phyloP scores from a whole-genome alignment of 2,888 invertebrate species.

The Steinernema scapterisci region DNA sequence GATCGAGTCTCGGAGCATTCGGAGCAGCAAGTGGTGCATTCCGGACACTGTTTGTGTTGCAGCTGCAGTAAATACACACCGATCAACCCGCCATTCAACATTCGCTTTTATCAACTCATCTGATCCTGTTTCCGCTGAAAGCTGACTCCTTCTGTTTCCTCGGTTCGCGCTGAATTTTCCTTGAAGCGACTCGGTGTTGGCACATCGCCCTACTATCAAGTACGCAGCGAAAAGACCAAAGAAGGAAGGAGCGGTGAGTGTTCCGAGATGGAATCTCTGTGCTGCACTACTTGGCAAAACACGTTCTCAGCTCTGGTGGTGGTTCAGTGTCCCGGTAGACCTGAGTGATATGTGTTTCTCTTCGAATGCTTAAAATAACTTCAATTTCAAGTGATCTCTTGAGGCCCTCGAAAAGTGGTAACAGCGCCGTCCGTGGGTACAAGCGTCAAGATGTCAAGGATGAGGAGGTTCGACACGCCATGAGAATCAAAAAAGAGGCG shows the following conservation, averaged over 20 bases:
- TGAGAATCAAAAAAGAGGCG: background rate
- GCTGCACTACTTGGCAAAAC: too few relatives aligned
- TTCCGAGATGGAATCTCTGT: too few relatives aligned
- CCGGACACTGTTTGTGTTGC: conserved; percentile 17
- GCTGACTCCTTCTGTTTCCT: background rate
- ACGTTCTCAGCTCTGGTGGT: too few relatives aligned
- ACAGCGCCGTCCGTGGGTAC: background rate
- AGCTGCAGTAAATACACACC: conserved; percentile 20
- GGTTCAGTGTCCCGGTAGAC: too few relatives aligned
- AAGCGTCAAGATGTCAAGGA: background rate
- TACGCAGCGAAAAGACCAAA: too few relatives aligned
- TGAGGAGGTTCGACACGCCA: background rate
- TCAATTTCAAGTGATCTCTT: too few relatives aligned
- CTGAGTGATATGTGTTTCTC: too few relatives aligned
- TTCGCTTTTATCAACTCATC: background rate
- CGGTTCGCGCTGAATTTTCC: background rate
- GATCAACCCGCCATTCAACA: background rate
- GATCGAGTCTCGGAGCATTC: background rate
- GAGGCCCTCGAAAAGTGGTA: too few relatives aligned
- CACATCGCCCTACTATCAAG: background rate
- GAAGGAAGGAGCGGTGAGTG: too few relatives aligned
- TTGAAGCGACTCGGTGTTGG: background rate
- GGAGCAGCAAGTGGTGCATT: background rate
- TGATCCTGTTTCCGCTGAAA: background rate
- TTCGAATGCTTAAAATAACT: too few relatives aligned